Percentiles rank a stretch among this genome's conserved stretches.
These are phyloP conservation scores for Microhierax caerulescens DNA, from an alignment of 2,797 vertebrate genomes.

Conservation along the genomic window DNA sequence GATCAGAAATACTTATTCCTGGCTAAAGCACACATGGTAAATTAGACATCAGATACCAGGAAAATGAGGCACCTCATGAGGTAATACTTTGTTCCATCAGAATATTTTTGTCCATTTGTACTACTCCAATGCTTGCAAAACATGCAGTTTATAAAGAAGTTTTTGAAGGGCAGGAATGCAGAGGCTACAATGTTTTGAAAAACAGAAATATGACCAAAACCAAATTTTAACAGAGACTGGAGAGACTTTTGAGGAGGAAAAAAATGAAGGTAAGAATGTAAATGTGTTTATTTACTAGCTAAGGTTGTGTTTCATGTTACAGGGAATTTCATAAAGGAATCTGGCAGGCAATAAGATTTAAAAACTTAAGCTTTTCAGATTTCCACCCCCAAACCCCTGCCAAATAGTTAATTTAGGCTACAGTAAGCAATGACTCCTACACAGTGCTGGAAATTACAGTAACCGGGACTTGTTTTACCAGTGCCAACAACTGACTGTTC, in stretches of 20 bases:
- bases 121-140: background rate
- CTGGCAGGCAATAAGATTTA: background rate
- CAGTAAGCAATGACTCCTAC: background rate
- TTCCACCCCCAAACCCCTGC: background rate
- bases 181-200: conserved; percentile 19
- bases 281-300: background rate
- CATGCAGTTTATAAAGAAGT: conserved; percentile 23
- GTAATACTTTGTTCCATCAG: background rate
- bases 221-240: background rate
- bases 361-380: background rate
- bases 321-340: background rate
- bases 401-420: background rate
- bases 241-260: background rate
- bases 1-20: background rate
- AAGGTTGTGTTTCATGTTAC: background rate
- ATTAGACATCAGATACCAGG: background rate
- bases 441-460: background rate
- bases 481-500: background rate
- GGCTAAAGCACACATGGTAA: background rate
- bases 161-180: conserved; percentile 42
- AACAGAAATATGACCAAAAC: background rate
- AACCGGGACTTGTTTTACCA: background rate
- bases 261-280: background rate
- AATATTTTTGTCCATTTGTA: background rate
- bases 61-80: background rate